A percentile compares a stretch with the other conserved stretches of the same genome.
These are phyloP conservation scores for Microtus oregoni DNA, from an alignment of 2,113 vertebrate species.

Conservation along the genomic window DNA sequence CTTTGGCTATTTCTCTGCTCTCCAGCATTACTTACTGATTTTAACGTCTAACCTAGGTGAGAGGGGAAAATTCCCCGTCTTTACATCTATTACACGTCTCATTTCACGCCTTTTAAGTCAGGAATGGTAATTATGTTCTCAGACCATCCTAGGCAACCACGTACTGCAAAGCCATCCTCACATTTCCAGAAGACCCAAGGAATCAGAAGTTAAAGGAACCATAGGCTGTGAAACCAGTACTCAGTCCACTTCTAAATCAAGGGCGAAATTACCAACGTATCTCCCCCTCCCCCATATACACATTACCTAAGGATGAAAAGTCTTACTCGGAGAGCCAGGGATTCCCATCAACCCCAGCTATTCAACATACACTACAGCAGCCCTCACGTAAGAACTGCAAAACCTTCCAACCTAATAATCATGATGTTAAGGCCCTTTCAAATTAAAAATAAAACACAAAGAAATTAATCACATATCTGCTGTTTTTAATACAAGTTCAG, in stretches of 20 bases:
- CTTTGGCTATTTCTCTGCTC: background rate
- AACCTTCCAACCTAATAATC: conserved; percentile 31
- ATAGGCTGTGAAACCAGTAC: conserved; percentile 8
- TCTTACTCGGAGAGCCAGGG: conserved; percentile 17
- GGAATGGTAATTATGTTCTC: background rate
- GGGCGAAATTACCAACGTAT: background rate
- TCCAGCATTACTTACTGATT: background rate
- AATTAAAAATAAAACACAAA: conserved; percentile 36
- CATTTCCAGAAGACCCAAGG: background rate
- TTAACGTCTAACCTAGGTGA: background rate
- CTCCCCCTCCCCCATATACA: background rate
- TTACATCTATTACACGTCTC: background rate
- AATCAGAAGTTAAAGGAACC: conserved; percentile 25
- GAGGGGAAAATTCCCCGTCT: background rate
- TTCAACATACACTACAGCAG: conserved; percentile 2
- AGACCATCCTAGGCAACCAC: background rate
- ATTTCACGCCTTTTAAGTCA: conserved; percentile 40
- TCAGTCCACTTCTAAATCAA: conserved; percentile 30
- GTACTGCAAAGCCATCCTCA: background rate
- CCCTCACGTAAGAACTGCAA: background rate
- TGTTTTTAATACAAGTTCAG: conserved; percentile 42
- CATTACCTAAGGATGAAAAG: background rate
- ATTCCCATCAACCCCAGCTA: background rate
- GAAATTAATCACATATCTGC: background rate
- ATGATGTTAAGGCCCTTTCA: conserved; percentile 4